A percentile compares a stretch with the other conserved stretches of the same genome.
Conservation (phyloP, 1,140 invertebrate species). For the Trachymyrmex septentrionalis region DNA sequence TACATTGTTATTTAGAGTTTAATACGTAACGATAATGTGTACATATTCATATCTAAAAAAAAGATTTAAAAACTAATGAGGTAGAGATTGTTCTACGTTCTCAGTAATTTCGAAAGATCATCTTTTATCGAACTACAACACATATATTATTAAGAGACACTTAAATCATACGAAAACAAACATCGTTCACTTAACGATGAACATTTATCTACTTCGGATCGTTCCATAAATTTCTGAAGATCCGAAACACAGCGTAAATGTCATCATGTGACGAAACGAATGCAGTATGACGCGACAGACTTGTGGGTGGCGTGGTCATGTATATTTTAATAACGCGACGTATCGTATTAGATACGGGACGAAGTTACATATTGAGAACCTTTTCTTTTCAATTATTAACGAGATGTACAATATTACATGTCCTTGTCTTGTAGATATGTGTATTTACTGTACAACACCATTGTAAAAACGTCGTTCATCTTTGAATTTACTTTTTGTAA, state of each 20-base stretch:
- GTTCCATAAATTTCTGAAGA: conserved; percentile 49
- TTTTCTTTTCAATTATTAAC: conserved; percentile 23
- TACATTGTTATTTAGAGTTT: not conserved
- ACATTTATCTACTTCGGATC: conserved; percentile 5
- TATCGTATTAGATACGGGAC: not conserved
- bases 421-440: not conserved
- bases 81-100: not conserved
- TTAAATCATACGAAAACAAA: not conserved
- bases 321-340: conserved; percentile 40
- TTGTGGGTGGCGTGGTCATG: conserved; percentile 12
- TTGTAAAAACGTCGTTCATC: not conserved
- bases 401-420: not conserved
- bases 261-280: conserved; percentile 32
- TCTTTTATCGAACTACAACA: not conserved
- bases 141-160: not conserved
- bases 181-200: conserved; percentile 10
- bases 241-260: conserved; percentile 19
- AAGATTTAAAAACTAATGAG: not conserved
- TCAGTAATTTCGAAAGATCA: not conserved
- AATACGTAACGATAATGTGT: not conserved
- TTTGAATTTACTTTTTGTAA: not conserved
- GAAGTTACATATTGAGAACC: not conserved
- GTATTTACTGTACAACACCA: not conserved
- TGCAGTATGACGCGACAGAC: not conserved
- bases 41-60: not conserved